phyloP scores from a whole-genome alignment of 2,888 invertebrate genomes.

The Hoplodrina ambigua region DNA sequence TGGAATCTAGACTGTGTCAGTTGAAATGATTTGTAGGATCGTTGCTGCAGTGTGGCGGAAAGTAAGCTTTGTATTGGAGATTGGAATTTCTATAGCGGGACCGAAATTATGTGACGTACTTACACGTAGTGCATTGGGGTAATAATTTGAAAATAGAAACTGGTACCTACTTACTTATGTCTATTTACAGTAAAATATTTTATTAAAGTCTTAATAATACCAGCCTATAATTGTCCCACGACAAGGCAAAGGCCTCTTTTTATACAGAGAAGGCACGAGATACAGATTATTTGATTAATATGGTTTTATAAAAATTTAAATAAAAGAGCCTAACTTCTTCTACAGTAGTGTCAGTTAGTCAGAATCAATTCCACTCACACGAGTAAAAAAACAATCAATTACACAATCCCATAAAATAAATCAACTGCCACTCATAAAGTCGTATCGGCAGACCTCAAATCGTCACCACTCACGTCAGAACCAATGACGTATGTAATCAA shows the following conservation, averaged over 20 bases:
- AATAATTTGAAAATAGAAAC: neutral
- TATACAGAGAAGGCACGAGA: too few species aligned
- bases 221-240: too few species aligned
- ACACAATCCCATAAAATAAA: conserved; percentile 39
- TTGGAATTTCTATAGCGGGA: conserved; percentile 20
- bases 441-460: conserved; percentile 59
- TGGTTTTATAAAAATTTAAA: too few species aligned
- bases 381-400: conserved; percentile 20
- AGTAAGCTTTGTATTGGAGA: conserved; percentile 12
- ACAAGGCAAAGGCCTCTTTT: too few species aligned
- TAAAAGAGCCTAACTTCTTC: neutral
- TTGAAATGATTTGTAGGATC: conserved; percentile 47
- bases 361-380: conserved; percentile 2
- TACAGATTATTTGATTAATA: too few species aligned
- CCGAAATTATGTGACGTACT: conserved; percentile 4
- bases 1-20: conserved; percentile 41
- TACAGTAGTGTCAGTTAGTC: neutral
- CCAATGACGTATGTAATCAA: conserved; percentile 88
- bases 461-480: conserved; percentile 62
- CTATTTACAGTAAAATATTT: neutral
- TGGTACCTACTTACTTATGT: neutral
- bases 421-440: conserved; percentile 32
- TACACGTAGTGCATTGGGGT: neutral
- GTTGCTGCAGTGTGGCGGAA: conserved; percentile 5
- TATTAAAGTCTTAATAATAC: neutral